Evolutionary conservation across 2,113 vertebrate species (phyloP).

Genomic region (Platycercus adscitus): DNA sequence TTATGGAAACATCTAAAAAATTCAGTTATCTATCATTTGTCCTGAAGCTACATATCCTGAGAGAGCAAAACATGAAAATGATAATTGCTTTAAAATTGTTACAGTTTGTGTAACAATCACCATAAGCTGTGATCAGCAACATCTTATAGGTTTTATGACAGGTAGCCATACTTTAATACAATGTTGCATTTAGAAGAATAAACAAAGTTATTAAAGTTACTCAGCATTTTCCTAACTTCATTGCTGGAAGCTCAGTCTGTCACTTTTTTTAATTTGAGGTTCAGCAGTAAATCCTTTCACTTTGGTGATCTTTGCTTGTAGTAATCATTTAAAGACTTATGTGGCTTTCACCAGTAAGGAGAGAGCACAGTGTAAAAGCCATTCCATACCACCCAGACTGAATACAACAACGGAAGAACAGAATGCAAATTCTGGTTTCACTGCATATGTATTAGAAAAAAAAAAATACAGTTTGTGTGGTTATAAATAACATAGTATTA

Average conservation of each 20-base stretch:
- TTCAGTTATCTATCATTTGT: background rate
- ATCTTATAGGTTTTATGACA: background rate
- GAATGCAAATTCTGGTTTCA: background rate
- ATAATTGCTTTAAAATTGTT: background rate
- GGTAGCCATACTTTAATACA: background rate
- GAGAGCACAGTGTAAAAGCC: background rate
- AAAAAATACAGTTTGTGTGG: background rate
- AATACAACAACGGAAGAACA: background rate
- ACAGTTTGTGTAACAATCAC: background rate
- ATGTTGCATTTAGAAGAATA: rapidly evolving
- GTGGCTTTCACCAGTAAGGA: background rate
- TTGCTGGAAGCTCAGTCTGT: background rate
- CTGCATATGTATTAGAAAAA: background rate
- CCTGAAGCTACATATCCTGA: background rate
- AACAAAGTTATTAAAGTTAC: background rate
- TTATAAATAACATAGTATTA: background rate
- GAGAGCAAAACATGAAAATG: background rate
- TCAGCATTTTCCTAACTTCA: background rate
- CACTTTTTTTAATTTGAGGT: background rate
- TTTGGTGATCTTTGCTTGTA: background rate
- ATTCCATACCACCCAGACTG: background rate
- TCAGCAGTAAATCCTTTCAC: background rate
- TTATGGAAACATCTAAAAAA: background rate
- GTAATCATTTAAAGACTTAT: background rate
- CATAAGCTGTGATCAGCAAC: background rate